Evolutionary conservation across 2,797 vertebrate genomes (phyloP), one percentile per base, ranked within the genome.

Genomic region (Anas acuta): DNA sequence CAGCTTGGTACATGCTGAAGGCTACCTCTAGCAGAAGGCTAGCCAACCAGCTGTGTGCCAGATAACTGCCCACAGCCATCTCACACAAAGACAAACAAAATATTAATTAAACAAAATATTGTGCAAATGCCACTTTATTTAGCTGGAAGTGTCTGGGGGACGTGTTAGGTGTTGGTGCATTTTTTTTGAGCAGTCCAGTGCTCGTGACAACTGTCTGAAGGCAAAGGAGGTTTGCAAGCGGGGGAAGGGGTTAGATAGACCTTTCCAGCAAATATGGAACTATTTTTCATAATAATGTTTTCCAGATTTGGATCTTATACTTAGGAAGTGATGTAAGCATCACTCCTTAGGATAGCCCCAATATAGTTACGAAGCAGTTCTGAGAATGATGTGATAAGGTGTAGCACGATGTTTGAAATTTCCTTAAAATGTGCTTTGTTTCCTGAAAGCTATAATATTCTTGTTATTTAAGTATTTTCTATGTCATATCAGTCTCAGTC

Each of bases 381-480:
- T 37, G 60, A 87, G 90, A 91, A 69, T 69, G 39, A 33, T 90
- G 47, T 75, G 67, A 58, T 80, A 61, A 93, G 90, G 41, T 67
- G 18, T 72, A 53, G 53, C 74, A 92, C 76, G 77, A 1, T 73
- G 13, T 70, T 56, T 85, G 72, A 94, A 58, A 83, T 92, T 87
- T 87, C 13, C 57, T 83, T 81, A 82, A 88, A 94, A 76, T 47
- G 37, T 57, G 16, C 56, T 92, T 90, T 92, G 62, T 93, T 96
- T 85, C 33, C 51, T 71, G 82, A 90, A 60, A 0, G 0, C 39
- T 82, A 5, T 79, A 89, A 90, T 90, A 79, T 81, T 94, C 70
- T 76, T 92, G 56, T 30, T 71, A 49, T 91, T 57, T 84, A 84
- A 90, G 80, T 2, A 3, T 87, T 56, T 73, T 93, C 45, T 69